Conservation (phyloP, 2,888 invertebrate species). For the Abrostola tripartita region DNA sequence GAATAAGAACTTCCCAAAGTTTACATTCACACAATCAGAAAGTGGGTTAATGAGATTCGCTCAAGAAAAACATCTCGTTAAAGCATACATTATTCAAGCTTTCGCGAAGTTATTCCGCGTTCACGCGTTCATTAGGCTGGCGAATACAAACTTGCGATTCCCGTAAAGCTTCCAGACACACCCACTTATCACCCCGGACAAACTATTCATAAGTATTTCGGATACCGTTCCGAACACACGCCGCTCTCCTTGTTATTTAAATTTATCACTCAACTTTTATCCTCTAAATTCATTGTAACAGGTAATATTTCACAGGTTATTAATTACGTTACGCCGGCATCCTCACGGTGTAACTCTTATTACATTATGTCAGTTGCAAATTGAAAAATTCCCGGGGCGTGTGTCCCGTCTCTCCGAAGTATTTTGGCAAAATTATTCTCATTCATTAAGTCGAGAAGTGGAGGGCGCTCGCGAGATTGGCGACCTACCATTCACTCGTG, state of each 20-base stretch:
- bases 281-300: conserved; percentile 87
- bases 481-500: conserved; percentile 86
- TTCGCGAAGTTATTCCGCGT: conserved; percentile 85
- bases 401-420: conserved; percentile 87
- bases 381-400: conserved; percentile 88
- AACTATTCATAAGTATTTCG: conserved; percentile 86
- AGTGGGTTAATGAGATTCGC: conserved; percentile 88
- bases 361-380: conserved; percentile 88
- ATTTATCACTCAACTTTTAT: conserved; percentile 89
- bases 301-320: conserved; percentile 88
- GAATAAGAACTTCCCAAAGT: conserved; percentile 83
- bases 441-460: conserved; percentile 87
- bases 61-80: conserved; percentile 89
- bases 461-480: conserved; percentile 84
- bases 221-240: conserved; percentile 70
- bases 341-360: conserved; percentile 87
- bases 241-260: conserved; percentile 83
- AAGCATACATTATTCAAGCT: conserved; percentile 88
- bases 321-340: conserved; percentile 86
- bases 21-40: conserved; percentile 87
- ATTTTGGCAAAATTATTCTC: conserved; percentile 88
- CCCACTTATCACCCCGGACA: conserved; percentile 82
- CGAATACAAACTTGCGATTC: conserved; percentile 83
- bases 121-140: conserved; percentile 87
- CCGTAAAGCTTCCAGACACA: conserved; percentile 73